Percentiles rank a stretch among this genome's conserved stretches.
These are phyloP conservation scores for Trichacis sp. DNA, from an alignment of 2,888 invertebrate genomes.

Conservation along the genomic window DNA sequence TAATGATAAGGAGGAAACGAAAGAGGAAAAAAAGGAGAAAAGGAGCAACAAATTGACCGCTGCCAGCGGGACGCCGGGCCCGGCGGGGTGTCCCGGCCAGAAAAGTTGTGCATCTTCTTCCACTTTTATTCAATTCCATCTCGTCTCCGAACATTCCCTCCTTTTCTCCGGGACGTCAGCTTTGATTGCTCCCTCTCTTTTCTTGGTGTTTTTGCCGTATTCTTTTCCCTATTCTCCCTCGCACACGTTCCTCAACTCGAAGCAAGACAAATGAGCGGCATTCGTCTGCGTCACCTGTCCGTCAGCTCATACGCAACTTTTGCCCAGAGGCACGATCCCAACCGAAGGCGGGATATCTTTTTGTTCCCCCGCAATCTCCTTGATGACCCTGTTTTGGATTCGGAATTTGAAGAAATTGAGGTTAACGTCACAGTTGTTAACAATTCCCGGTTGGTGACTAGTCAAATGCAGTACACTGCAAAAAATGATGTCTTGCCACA, in stretches of 20 bases:
- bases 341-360: too few relatives aligned
- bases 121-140: constrained; percentile 41
- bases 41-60: constrained; percentile 36
- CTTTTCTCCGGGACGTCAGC: constrained; percentile 34
- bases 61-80: constrained; percentile 58
- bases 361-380: too few relatives aligned
- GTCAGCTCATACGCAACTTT: constrained; percentile 64
- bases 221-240: constrained; percentile 43
- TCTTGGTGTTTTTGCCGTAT: constrained; percentile 20
- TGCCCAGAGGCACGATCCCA: too few relatives aligned
- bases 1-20: constrained; percentile 32
- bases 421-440: too few relatives aligned
- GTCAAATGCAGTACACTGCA: too few relatives aligned
- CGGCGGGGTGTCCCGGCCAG: constrained; percentile 60
- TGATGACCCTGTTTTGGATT: too few relatives aligned
- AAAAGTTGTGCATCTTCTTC: constrained; percentile 56
- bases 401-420: too few relatives aligned
- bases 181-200: constrained; percentile 20
- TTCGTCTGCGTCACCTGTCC: constrained; percentile 69
- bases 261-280: constrained; percentile 68
- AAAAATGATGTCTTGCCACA: too few relatives aligned
- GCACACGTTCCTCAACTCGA: constrained; percentile 61
- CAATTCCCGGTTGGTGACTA: too few relatives aligned
- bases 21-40: constrained; percentile 36
- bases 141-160: constrained; percentile 29